These are phyloP conservation scores for Liodrosophila aerea DNA, from an alignment of 2,888 invertebrate genomes.

Conservation along the genomic window DNA sequence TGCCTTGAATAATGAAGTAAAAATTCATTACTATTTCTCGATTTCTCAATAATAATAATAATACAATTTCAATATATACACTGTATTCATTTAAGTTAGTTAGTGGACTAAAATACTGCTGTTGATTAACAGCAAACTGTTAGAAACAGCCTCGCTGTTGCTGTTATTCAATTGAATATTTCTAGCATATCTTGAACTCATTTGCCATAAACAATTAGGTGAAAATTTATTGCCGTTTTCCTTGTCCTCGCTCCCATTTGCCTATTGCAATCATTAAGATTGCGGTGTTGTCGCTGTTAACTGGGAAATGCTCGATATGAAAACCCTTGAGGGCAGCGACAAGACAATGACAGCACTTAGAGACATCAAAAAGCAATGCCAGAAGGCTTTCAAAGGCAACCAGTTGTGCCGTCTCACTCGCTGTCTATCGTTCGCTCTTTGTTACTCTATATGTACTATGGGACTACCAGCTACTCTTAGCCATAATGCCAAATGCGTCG, in stretches of 20 bases:
- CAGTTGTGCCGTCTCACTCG: conserved; percentile 23
- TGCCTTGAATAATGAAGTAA: too few species aligned
- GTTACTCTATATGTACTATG: background rate
- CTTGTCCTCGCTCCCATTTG: background rate
- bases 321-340: conserved; percentile 51
- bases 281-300: too few species aligned
- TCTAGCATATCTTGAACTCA: background rate
- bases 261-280: conserved; percentile 29
- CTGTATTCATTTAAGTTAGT: too few species aligned
- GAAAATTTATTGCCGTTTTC: background rate
- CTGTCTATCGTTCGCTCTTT: background rate
- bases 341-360: conserved; percentile 69
- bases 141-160: too few species aligned
- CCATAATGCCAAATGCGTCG: conserved; percentile 51
- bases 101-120: too few species aligned
- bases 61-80: too few species aligned
- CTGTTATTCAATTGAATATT: too few species aligned
- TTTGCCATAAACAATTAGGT: conserved; percentile 8
- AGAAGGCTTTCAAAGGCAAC: conserved; percentile 32
- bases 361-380: conserved; percentile 60
- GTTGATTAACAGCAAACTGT: too few species aligned
- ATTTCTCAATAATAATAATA: too few species aligned
- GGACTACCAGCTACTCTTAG: conserved; percentile 20
- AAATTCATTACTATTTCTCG: too few species aligned
- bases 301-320: too few species aligned